phyloP scores from a whole-genome alignment of 64 coral and sea anemone species.

The Pachyseris speciosa region DNA sequence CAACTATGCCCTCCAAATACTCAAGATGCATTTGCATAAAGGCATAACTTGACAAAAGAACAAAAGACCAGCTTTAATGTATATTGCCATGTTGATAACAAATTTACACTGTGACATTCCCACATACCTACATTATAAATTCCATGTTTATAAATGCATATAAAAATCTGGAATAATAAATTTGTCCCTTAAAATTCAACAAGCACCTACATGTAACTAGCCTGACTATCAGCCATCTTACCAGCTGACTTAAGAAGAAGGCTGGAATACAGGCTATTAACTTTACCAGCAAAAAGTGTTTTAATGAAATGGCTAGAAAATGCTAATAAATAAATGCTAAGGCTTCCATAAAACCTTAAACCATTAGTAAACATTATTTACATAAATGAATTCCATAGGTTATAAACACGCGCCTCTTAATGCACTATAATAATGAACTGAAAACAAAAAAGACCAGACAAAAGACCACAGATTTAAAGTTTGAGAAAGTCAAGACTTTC shows the following conservation, averaged over 20 bases:
- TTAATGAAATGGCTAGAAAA: not conserved
- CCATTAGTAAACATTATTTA: not conserved
- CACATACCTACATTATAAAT: not conserved
- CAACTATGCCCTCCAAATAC: no score
- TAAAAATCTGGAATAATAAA: not conserved
- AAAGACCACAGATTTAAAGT: no score
- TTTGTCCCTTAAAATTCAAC: not conserved
- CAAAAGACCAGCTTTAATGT: constrained; percentile 43
- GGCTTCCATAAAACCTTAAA: not conserved
- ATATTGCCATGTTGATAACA: not conserved
- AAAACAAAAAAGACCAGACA: no score
- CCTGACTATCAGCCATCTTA: not conserved
- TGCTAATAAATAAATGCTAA: not conserved
- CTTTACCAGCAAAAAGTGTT: no score
- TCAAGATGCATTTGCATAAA: no score
- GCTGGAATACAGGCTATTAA: no score
- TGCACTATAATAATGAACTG: no score
- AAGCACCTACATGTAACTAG: no score
- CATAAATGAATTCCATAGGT: no score
- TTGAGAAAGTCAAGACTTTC: no score
- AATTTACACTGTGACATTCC: not conserved
- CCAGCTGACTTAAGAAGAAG: not conserved
- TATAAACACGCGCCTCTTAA: no score
- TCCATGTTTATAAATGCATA: not conserved
- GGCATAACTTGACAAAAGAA: not conserved